Evolutionary conservation across 1,140 invertebrate genomes (phyloP).

Genomic region (Mycetomoellerius zeteki): DNA sequence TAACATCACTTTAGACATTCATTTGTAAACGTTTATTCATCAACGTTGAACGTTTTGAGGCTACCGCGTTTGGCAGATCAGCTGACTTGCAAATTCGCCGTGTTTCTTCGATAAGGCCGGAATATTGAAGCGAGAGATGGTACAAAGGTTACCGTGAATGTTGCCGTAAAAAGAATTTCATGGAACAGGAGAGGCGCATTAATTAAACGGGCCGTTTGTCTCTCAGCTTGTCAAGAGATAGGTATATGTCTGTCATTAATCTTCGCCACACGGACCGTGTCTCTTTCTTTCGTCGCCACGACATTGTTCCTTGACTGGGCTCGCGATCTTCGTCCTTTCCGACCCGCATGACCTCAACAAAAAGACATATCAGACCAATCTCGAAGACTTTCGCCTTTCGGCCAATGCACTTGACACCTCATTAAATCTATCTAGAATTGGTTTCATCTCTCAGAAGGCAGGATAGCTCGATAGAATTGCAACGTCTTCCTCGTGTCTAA

Average conservation of each 20-base stretch:
- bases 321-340: constrained; percentile 16
- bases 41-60: background rate
- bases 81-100: constrained; percentile 60
- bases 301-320: constrained; percentile 46
- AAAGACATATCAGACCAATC: background rate
- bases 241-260: constrained; percentile 52
- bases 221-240: constrained; percentile 41
- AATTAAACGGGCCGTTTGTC: constrained; percentile 16
- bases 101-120: constrained; percentile 1
- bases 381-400: background rate
- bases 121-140: background rate
- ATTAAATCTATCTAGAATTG: constrained; percentile 13
- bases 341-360: background rate
- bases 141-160: background rate
- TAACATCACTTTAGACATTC: constrained; percentile 58
- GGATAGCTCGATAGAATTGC: background rate
- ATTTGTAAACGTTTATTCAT: constrained; percentile 59
- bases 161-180: constrained; percentile 16
- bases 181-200: background rate
- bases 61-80: constrained; percentile 31
- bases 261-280: constrained; percentile 12
- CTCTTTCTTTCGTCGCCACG: constrained; percentile 15
- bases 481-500: background rate
- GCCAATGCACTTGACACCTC: constrained; percentile 9
- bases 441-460: background rate